Evolutionary conservation across 2,888 invertebrate species (phyloP).

Genomic region (Melangyna quadrimaculata): DNA sequence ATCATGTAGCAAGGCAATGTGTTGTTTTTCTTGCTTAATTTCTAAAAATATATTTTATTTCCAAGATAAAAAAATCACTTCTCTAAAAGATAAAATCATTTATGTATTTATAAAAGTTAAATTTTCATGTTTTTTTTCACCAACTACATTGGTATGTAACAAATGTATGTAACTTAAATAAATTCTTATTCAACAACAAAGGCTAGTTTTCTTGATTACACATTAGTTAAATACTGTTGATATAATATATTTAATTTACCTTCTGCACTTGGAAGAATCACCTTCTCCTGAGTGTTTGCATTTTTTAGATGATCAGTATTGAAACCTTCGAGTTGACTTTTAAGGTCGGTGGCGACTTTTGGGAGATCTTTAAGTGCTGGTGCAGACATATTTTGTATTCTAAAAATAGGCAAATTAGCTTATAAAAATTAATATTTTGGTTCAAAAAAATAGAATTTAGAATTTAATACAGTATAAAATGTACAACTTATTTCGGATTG

Average conservation of each 20-base stretch:
- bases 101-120: too few species aligned
- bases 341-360: slow-evolving; percentile 93
- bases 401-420: slow-evolving; percentile 23
- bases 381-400: slow-evolving; percentile 80
- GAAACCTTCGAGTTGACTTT: slow-evolving; percentile 95
- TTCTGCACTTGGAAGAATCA: slow-evolving; percentile 95
- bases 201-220: background rate
- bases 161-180: too few species aligned
- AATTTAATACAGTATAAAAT: too few species aligned
- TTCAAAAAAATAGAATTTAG: too few species aligned
- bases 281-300: slow-evolving; percentile 94
- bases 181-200: background rate
- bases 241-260: slow-evolving; percentile 83
- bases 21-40: slow-evolving; percentile 88
- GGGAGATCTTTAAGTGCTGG: slow-evolving; percentile 94
- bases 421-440: too few species aligned
- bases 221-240: background rate
- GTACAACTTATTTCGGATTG: too few species aligned
- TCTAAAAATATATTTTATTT: slow-evolving; percentile 81
- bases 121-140: too few species aligned
- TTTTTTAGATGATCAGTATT: slow-evolving; percentile 93
- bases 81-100: too few species aligned
- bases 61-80: background rate
- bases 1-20: slow-evolving; percentile 88
- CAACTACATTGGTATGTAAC: too few species aligned